phyloP scores from a whole-genome alignment of 2,888 invertebrate species.

The Ommatoiulus sabulosus region DNA sequence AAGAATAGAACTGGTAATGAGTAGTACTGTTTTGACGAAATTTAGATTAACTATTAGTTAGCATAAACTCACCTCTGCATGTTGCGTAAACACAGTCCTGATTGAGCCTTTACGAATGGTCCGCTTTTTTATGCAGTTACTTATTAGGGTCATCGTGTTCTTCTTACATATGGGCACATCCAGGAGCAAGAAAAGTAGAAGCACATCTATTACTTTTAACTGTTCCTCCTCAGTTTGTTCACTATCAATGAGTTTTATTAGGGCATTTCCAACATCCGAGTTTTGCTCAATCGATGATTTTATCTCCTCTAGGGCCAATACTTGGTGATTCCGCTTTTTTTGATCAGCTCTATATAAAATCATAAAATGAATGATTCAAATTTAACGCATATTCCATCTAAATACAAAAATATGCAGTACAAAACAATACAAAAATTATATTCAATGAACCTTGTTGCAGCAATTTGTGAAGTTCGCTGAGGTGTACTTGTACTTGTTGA shows the following conservation, averaged over 20 bases:
- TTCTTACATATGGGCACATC: neutral
- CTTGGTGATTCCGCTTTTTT: neutral
- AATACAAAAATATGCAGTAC: neutral
- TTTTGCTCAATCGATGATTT: neutral
- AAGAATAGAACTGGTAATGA: too few relatives aligned
- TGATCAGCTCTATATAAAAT: neutral
- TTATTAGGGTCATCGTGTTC: neutral
- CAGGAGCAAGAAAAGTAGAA: neutral
- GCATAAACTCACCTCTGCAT: neutral
- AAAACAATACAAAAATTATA: neutral
- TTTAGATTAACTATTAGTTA: too few relatives aligned
- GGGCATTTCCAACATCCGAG: neutral
- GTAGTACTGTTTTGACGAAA: neutral
- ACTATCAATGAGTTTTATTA: neutral
- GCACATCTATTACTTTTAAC: neutral
- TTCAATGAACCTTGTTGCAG: neutral
- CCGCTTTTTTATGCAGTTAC: neutral
- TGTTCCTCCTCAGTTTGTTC: neutral
- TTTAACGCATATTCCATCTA: too few relatives aligned
- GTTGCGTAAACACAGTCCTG: neutral
- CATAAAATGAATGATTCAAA: neutral
- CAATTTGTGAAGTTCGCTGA: neutral
- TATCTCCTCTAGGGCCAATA: neutral
- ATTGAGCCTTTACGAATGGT: neutral
- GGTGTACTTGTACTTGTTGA: neutral